Evolutionary conservation across 1,140 invertebrate species (phyloP).

Genomic region (Tribolium madens): DNA sequence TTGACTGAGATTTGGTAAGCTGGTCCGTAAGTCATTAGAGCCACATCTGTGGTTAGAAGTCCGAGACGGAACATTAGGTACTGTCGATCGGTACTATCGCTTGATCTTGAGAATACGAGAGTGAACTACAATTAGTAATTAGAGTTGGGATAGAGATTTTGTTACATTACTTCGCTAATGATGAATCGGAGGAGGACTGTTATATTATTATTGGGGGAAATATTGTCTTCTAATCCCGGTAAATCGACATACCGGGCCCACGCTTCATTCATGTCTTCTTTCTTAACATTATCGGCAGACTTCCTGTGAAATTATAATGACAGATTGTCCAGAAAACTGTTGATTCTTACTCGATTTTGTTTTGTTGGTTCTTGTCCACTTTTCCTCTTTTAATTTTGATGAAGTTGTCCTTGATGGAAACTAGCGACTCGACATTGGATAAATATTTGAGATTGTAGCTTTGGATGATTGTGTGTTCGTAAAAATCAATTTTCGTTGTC

Average conservation of each 20-base stretch:
- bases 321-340: neutral
- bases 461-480: neutral
- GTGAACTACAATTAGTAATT: conserved; percentile 57
- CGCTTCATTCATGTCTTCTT: conserved; percentile 69
- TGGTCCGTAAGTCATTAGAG: conserved; percentile 83
- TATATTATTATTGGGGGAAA: conserved; percentile 82
- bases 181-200: conserved; percentile 78
- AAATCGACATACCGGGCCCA: conserved; percentile 81
- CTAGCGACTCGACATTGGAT: neutral
- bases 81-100: conserved; percentile 76
- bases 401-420: conserved; percentile 16
- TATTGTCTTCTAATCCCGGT: conserved; percentile 87
- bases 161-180: conserved; percentile 73
- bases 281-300: conserved; percentile 41
- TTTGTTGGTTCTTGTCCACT: conserved; percentile 22
- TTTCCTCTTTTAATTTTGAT: conserved; percentile 43
- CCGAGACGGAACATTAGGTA: conserved; percentile 82
- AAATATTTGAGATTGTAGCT: neutral
- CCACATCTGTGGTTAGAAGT: conserved; percentile 79
- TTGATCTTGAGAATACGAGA: conserved; percentile 70
- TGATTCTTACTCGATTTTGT: conserved; percentile 50
- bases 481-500: conserved; percentile 43
- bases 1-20: conserved; percentile 81
- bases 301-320: conserved; percentile 47
- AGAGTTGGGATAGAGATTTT: no score